Conservation (phyloP, 2,888 invertebrate species). For the Rhabditoides inermis region DNA sequence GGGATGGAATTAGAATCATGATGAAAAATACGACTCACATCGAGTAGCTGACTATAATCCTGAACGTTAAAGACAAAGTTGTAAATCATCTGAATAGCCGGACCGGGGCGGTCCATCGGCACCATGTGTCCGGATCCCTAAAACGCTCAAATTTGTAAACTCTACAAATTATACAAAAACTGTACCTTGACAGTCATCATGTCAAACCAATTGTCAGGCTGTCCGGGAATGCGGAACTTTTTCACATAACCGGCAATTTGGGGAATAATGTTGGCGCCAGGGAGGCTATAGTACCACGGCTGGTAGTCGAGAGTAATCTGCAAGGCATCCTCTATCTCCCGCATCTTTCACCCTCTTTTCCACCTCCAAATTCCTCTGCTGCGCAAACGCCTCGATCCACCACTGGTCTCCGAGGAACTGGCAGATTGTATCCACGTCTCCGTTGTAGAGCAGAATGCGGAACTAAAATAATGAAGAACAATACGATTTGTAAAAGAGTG, state of each 20-base stretch:
- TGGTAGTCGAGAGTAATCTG: slow-evolving; percentile 9
- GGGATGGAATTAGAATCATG: too few relatives aligned
- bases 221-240: too few relatives aligned
- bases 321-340: neutral
- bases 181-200: slow-evolving; percentile 19
- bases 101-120: slow-evolving; percentile 32
- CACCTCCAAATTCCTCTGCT: slow-evolving; percentile 18
- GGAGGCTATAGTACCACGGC: slow-evolving; percentile 27
- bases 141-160: neutral
- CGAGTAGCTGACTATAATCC: slow-evolving; percentile 26
- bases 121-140: slow-evolving; percentile 29
- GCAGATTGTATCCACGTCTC: slow-evolving; percentile 28
- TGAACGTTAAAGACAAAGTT: slow-evolving; percentile 29
- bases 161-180: neutral
- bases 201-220: too few relatives aligned
- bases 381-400: slow-evolving; percentile 20
- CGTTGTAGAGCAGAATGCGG: slow-evolving; percentile 29
- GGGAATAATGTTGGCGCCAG: too few relatives aligned
- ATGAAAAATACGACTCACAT: too few relatives aligned
- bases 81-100: slow-evolving; percentile 37
- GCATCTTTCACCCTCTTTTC: neutral
- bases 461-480: too few relatives aligned
- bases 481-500: too few relatives aligned
- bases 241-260: slow-evolving; percentile 26
- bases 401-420: slow-evolving; percentile 31